These are phyloP conservation scores for Hypomecis atomaria DNA, from an alignment of 2,888 invertebrate species.

Conservation along the genomic window DNA sequence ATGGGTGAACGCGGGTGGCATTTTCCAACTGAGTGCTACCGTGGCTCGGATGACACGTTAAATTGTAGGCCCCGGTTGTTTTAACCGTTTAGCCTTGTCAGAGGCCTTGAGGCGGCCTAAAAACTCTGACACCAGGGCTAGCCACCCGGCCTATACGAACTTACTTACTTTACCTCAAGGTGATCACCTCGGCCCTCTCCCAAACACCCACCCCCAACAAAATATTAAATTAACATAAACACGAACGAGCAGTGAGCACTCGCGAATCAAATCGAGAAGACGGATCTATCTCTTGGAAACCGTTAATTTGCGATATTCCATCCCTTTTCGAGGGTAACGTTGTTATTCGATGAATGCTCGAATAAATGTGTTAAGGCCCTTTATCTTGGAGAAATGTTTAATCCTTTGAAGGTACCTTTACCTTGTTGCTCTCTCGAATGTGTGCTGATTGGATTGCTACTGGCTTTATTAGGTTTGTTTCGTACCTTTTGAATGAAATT, in stretches of 20 bases:
- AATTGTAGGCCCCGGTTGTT: too few relatives aligned
- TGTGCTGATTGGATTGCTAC: constrained; percentile 42
- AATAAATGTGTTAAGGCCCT: constrained; percentile 66
- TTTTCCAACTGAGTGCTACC: too few relatives aligned
- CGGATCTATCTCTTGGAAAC: constrained; percentile 75
- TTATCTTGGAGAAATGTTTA: constrained; percentile 50
- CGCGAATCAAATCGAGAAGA: constrained; percentile 75
- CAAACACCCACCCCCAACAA: constrained; percentile 51
- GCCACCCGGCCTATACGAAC: too few relatives aligned
- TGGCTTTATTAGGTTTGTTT: constrained; percentile 34
- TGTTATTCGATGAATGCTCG: constrained; percentile 61
- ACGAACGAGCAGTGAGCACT: constrained; percentile 58
- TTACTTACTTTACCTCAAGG: too few relatives aligned
- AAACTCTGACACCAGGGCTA: too few relatives aligned
- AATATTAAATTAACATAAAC: constrained; percentile 81
- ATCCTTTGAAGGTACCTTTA: constrained; percentile 45
- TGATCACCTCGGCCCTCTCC: constrained; percentile 33
- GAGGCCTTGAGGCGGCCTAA: too few relatives aligned
- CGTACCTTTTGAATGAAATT: constrained; percentile 11
- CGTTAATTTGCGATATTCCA: constrained; percentile 65
- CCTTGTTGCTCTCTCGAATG: constrained; percentile 38
- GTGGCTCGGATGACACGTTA: too few relatives aligned
- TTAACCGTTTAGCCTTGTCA: too few relatives aligned
- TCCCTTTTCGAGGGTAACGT: constrained; percentile 47
- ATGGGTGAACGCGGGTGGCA: too few relatives aligned